A percentile compares a stretch with the other conserved stretches of the same genome.
Evolutionary conservation across 37 sponge, comb jelly and placozoan genomes (phyloP).

Genomic region (Ephydatia muelleri): DNA sequence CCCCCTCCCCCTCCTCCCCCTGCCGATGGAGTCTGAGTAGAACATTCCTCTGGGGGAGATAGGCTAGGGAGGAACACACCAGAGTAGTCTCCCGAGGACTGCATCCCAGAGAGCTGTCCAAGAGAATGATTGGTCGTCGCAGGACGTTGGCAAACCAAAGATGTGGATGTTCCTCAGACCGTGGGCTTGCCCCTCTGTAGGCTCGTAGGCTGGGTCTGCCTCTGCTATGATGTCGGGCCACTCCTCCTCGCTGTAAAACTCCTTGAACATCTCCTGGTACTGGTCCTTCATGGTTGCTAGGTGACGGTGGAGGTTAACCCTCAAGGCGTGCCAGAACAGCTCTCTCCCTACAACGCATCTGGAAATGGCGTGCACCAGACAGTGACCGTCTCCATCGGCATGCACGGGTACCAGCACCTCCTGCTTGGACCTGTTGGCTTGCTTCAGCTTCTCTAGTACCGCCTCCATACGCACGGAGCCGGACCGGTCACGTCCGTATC

Average conservation of each 20-base stretch:
- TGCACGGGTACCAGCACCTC: constrained; percentile 85
- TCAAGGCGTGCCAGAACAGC: constrained; percentile 94
- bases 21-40: neutral
- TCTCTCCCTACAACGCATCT: constrained; percentile 90
- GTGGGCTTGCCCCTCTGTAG: constrained; percentile 60
- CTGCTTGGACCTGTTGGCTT: constrained; percentile 35
- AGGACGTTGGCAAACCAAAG: constrained; percentile 94
- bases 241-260: constrained; percentile 73
- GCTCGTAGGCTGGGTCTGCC: constrained; percentile 84
- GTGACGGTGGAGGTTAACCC: constrained; percentile 77
- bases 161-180: constrained; percentile 91
- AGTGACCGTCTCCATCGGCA: constrained; percentile 96
- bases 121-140: constrained; percentile 84
- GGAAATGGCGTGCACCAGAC: constrained; percentile 93
- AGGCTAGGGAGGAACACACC: constrained; percentile 85
- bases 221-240: constrained; percentile 86
- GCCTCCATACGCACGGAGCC: constrained; percentile 62
- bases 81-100: constrained; percentile 81
- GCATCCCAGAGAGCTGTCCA: constrained; percentile 79
- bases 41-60: constrained; percentile 33
- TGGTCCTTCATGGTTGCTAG: constrained; percentile 45
- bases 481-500: constrained; percentile 73
- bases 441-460: constrained; percentile 44
- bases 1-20: neutral
- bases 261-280: constrained; percentile 74